Conservation (phyloP, 2,888 invertebrate species). For the Torymus tubicola region DNA sequence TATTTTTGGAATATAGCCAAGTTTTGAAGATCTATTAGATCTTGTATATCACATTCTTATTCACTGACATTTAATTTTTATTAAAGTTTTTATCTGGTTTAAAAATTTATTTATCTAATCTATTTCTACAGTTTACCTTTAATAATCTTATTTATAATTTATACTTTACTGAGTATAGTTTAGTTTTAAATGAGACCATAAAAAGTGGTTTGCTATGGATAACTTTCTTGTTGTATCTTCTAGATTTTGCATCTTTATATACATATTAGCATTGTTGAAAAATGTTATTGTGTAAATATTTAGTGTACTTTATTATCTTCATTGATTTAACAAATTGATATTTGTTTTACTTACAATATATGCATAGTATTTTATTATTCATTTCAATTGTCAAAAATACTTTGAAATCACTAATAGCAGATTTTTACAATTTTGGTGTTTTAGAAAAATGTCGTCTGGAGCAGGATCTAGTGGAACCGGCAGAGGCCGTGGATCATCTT, state of each 20-base stretch:
- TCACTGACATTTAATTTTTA: not conserved
- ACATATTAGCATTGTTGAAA: not conserved
- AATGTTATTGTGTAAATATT: conserved; percentile 14
- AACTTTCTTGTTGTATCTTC: no score
- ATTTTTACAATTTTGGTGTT: conserved; percentile 29
- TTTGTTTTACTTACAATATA: no score
- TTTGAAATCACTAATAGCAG: not conserved
- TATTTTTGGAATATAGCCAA: not conserved
- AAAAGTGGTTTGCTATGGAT: no score
- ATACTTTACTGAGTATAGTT: no score
- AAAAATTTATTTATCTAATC: no score
- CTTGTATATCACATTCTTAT: not conserved
- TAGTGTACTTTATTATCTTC: not conserved
- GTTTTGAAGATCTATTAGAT: conserved; percentile 1
- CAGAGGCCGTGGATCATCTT: conserved; percentile 78
- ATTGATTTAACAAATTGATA: no score
- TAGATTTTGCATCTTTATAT: no score
- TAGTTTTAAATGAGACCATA: no score
- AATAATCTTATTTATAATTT: no score
- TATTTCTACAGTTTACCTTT: no score
- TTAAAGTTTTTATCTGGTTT: not conserved
- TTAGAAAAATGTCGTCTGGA: conserved; percentile 76
- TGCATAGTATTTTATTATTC: no score
- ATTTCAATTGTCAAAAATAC: not conserved
- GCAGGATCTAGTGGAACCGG: conserved; percentile 81